A percentile compares a stretch with the other conserved stretches of the same genome.
Evolutionary conservation across 2,797 vertebrate genomes (phyloP).

Genomic region (Furcifer pardalis): DNA sequence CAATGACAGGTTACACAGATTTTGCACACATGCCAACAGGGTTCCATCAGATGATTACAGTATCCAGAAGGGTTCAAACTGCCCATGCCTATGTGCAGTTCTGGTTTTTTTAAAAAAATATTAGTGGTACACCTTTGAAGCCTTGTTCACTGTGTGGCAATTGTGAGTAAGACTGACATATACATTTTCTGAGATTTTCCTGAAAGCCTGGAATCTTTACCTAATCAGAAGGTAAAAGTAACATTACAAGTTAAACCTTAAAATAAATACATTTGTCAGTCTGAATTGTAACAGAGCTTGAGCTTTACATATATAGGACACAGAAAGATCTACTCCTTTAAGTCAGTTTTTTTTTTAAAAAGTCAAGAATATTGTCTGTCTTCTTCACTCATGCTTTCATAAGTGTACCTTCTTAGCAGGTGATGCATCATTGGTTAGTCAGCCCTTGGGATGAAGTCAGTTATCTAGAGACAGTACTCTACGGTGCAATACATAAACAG

Average conservation of each 20-base stretch:
- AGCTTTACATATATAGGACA: neutral
- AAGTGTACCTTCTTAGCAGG: neutral
- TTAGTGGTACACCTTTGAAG: neutral
- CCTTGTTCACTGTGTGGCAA: neutral
- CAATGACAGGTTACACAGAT: no score
- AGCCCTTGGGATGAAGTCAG: constrained; percentile 31
- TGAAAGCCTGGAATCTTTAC: neutral
- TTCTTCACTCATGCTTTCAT: constrained; percentile 8
- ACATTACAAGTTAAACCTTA: no score
- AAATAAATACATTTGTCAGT: neutral
- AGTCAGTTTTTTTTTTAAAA: neutral
- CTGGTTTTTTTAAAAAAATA: no score
- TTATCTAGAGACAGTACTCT: constrained; percentile 26
- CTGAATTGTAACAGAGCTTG: neutral
- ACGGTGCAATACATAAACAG: constrained; percentile 11
- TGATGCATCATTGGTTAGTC: constrained; percentile 21
- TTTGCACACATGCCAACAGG: no score
- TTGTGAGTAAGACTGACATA: neutral
- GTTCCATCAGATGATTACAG: neutral
- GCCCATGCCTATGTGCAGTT: neutral
- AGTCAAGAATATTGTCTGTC: neutral
- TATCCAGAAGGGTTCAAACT: neutral
- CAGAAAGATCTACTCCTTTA: neutral
- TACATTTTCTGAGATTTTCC: neutral
- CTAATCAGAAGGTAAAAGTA: neutral